Percentiles rank a stretch among this genome's conserved stretches.
Evolutionary conservation across 2,797 vertebrate genomes (phyloP).

Genomic region (Hemibagrus guttatus): DNA sequence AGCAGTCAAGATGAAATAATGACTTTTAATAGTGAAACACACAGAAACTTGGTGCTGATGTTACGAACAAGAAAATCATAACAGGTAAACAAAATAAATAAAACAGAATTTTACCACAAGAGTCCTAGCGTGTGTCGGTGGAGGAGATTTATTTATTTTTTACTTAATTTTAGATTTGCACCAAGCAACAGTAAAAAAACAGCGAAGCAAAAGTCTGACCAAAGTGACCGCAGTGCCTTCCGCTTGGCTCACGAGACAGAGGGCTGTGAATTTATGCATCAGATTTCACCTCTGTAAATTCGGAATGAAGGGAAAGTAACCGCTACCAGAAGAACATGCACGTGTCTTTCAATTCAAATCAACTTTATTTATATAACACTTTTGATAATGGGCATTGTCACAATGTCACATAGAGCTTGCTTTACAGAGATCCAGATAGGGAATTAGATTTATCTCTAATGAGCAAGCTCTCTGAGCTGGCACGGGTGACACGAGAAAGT

Average conservation of each 20-base stretch:
- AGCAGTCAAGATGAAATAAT: slow-evolving; percentile 23
- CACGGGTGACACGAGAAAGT: background rate
- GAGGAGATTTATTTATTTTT: background rate
- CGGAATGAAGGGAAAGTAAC: background rate
- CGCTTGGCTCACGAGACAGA: background rate
- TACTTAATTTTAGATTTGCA: background rate
- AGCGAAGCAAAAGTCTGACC: background rate
- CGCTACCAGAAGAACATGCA: background rate
- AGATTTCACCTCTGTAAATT: background rate
- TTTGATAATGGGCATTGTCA: background rate
- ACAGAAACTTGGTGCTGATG: background rate
- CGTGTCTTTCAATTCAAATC: background rate
- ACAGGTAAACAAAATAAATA: background rate
- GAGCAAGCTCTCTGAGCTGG: background rate
- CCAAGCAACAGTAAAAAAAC: background rate
- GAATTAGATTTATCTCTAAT: background rate
- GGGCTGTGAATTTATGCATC: background rate
- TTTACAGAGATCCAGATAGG: background rate
- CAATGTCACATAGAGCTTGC: background rate
- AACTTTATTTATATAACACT: background rate
- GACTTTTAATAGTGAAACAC: background rate
- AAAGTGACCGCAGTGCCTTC: no score
- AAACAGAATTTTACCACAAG: background rate
- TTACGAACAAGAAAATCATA: background rate
- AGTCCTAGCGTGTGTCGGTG: background rate